Percentiles rank a stretch among this genome's conserved stretches.
phyloP scores from a whole-genome alignment of 2,888 invertebrate species.

The Drosophila nr. fundita region DNA sequence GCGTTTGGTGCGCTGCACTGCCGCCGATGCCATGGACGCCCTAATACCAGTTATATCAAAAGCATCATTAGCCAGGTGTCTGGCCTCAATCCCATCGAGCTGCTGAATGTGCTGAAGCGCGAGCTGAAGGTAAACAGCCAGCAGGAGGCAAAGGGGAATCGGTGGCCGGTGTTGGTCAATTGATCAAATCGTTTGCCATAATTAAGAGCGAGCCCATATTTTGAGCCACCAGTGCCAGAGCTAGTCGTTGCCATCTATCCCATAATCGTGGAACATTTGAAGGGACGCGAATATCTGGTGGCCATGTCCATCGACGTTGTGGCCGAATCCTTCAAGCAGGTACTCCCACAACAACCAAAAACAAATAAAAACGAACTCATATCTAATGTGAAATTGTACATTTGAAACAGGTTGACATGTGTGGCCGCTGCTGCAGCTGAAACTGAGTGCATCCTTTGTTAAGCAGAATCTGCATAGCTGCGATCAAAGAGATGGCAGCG shows the following conservation, averaged over 20 bases:
- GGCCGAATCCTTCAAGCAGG: constrained; percentile 39
- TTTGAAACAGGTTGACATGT: constrained; percentile 28
- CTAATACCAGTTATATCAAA: constrained; percentile 29
- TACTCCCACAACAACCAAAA: background rate
- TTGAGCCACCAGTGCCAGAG: constrained; percentile 4
- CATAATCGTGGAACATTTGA: constrained; percentile 43
- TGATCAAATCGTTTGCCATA: constrained; percentile 38
- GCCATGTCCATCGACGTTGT: constrained; percentile 40
- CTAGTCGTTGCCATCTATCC: constrained; percentile 40
- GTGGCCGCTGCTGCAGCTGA: constrained; percentile 47
- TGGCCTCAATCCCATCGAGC: constrained; percentile 34
- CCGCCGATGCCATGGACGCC: constrained; percentile 52
- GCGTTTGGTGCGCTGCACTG: constrained; percentile 63
- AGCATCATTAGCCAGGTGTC: constrained; percentile 44
- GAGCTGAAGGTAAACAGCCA: constrained; percentile 41
- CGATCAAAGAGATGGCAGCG: constrained; percentile 4
- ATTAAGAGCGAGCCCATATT: constrained; percentile 31
- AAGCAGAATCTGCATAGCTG: constrained; percentile 21
- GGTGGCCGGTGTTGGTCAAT: constrained; percentile 60
- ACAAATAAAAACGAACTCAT: background rate
- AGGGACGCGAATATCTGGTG: constrained; percentile 59
- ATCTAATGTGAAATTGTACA: background rate
- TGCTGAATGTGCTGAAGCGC: constrained; percentile 34
- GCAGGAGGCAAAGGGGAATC: constrained; percentile 56
- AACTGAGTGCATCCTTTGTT: constrained; percentile 38